phyloP scores from a whole-genome alignment of 2,888 invertebrate genomes.

The Endomychus coccineus region DNA sequence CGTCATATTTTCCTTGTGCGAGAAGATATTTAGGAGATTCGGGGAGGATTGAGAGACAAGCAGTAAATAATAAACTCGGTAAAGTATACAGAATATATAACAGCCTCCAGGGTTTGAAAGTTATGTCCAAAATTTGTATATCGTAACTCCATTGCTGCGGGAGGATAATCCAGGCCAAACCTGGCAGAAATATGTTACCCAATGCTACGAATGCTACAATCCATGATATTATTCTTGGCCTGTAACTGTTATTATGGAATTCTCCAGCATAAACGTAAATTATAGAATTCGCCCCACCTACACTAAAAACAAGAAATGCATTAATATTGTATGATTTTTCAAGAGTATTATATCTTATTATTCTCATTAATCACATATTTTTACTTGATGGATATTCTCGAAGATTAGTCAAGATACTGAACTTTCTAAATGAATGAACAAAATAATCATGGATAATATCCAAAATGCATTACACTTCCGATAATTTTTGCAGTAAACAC shows the following conservation, averaged over 20 bases:
- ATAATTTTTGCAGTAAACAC: too few relatives aligned
- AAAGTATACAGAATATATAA: conserved; percentile 37
- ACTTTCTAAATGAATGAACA: too few relatives aligned
- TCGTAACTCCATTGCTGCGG: conserved; percentile 40
- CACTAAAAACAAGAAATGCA: conserved; percentile 27
- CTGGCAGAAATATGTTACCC: conserved; percentile 38
- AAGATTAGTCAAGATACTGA: too few relatives aligned
- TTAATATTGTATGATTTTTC: too few relatives aligned
- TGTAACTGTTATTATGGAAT: conserved; percentile 44
- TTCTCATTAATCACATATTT: too few relatives aligned
- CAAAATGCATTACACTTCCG: too few relatives aligned
- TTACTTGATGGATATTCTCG: too few relatives aligned
- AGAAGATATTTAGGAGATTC: conserved; percentile 43
- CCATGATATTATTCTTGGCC: conserved; percentile 43
- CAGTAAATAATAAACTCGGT: conserved; percentile 35
- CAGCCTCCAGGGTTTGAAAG: conserved; percentile 39
- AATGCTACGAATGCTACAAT: conserved; percentile 40
- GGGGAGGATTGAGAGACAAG: conserved; percentile 34
- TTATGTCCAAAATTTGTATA: conserved; percentile 43
- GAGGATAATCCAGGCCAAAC: conserved; percentile 39
- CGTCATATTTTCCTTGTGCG: conserved; percentile 33
- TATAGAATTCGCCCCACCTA: conserved; percentile 46
- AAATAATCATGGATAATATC: too few relatives aligned
- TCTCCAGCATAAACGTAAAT: conserved; percentile 49
- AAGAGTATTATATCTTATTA: too few relatives aligned